A percentile compares a stretch with the other conserved stretches of the same genome.
Evolutionary conservation across 2,888 invertebrate species (phyloP).

Genomic region (Leptinotarsa rubiginosa): DNA sequence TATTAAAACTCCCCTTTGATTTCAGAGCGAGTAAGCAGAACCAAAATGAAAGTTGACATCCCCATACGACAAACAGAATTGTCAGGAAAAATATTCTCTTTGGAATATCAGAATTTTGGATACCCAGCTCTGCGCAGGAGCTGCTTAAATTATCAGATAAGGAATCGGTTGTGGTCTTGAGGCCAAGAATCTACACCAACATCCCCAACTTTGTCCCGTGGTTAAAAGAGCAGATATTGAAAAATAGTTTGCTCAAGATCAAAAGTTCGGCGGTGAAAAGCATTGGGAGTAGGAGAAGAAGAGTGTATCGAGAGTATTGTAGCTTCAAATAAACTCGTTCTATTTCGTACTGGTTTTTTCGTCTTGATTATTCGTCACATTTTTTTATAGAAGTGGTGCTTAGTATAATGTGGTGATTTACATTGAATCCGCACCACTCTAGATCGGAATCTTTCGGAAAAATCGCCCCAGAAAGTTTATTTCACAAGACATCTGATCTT

Average conservation of each 20-base stretch:
- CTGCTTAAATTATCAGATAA: conserved; percentile 77
- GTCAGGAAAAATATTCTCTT: conserved; percentile 68
- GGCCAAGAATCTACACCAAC: conserved; percentile 79
- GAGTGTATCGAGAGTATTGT: neutral
- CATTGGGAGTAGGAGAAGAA: conserved; percentile 17
- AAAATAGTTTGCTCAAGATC: conserved; percentile 57
- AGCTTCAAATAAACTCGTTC: neutral
- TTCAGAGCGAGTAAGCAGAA: conserved; percentile 57
- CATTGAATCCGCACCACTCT: too few species aligned
- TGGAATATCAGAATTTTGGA: conserved; percentile 68
- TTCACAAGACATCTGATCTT: too few species aligned
- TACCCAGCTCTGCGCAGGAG: conserved; percentile 81
- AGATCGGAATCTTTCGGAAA: too few species aligned
- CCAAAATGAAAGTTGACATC: conserved; percentile 76
- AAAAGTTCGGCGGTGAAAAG: conserved; percentile 37
- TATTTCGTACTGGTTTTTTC: neutral
- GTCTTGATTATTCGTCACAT: too few species aligned
- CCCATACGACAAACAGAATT: conserved; percentile 69
- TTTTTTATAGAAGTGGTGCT: too few species aligned
- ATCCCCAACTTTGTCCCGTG: conserved; percentile 73
- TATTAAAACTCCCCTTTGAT: conserved; percentile 26
- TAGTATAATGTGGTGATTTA: too few species aligned
- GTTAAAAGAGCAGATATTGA: conserved; percentile 66
- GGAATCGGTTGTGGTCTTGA: conserved; percentile 69
- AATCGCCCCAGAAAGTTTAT: too few species aligned